phyloP scores from a whole-genome alignment of 2,888 invertebrate genomes.

The Cartodere bifasciata region DNA sequence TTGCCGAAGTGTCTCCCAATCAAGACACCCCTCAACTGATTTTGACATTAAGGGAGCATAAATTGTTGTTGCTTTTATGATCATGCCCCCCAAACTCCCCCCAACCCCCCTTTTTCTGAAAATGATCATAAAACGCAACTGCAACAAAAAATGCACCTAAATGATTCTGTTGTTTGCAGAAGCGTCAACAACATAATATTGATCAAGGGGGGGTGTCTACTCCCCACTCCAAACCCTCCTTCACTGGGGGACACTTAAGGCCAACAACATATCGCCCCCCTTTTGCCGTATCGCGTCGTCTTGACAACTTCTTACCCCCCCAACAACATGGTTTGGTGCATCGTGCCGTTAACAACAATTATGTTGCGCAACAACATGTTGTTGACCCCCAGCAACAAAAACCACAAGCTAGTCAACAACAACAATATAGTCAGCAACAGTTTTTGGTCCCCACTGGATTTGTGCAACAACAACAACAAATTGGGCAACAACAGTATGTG shows the following conservation, averaged over 20 bases:
- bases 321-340: constrained; percentile 5
- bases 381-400: constrained; percentile 10
- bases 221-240: constrained; percentile 24
- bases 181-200: constrained; percentile 29
- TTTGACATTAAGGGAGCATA: neutral
- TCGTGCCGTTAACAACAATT: constrained; percentile 3
- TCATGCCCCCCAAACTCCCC: constrained; percentile 6
- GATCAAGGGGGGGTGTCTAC: constrained; percentile 21
- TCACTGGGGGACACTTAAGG: constrained; percentile 32
- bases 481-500: constrained; percentile 10
- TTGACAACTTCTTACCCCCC: constrained; percentile 16
- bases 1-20: neutral
- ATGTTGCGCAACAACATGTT: no score
- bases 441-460: constrained; percentile 9
- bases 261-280: constrained; percentile 35
- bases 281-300: constrained; percentile 5
- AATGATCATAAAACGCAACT: no score
- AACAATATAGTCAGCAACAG: constrained; percentile 7
- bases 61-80: constrained; percentile 3
- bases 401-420: constrained; percentile 8
- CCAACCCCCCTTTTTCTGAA: no score
- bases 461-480: constrained; percentile 11
- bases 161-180: constrained; percentile 29
- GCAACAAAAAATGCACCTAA: no score
- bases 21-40: neutral